A percentile compares a stretch with the other conserved stretches of the same genome.
phyloP scores from a whole-genome alignment of 2,888 invertebrate species.

The Branchinecta sandiegonensis region DNA sequence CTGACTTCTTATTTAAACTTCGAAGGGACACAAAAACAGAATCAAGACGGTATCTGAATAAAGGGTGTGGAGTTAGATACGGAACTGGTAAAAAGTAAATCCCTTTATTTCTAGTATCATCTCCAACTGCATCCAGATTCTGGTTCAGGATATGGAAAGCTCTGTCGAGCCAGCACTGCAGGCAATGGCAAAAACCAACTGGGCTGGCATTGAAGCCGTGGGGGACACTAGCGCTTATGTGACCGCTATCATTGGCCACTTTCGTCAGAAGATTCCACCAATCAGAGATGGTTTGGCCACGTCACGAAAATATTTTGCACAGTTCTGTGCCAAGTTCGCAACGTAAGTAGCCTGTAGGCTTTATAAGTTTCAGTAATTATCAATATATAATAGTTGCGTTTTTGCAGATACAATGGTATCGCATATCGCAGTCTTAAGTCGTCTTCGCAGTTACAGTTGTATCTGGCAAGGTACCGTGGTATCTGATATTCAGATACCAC shows the following conservation, averaged over 20 bases:
- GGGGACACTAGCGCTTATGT: slow-evolving; percentile 96
- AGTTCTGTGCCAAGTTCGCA: slow-evolving; percentile 91
- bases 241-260: slow-evolving; percentile 67
- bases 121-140: slow-evolving; percentile 70
- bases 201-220: slow-evolving; percentile 82
- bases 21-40: too few species aligned
- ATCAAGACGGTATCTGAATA: too few species aligned
- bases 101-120: slow-evolving; percentile 40
- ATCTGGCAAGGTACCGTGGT: too few species aligned
- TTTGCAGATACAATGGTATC: neutral
- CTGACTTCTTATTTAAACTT: too few species aligned
- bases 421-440: too few species aligned
- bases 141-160: slow-evolving; percentile 85
- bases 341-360: slow-evolving; percentile 39
- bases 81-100: too few species aligned
- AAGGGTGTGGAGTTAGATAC: too few species aligned
- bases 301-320: slow-evolving; percentile 92
- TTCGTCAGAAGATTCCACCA: slow-evolving; percentile 73
- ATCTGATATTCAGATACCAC: too few species aligned
- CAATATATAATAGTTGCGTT: neutral
- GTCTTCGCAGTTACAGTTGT: too few species aligned
- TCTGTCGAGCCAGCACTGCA: slow-evolving; percentile 84
- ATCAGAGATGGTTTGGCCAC: slow-evolving; percentile 75
- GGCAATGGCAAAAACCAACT: slow-evolving; percentile 83
- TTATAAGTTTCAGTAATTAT: too few species aligned